These are phyloP conservation scores for Leptodactylus fuscus DNA, from an alignment of 2,113 vertebrate genomes.

Conservation along the genomic window DNA sequence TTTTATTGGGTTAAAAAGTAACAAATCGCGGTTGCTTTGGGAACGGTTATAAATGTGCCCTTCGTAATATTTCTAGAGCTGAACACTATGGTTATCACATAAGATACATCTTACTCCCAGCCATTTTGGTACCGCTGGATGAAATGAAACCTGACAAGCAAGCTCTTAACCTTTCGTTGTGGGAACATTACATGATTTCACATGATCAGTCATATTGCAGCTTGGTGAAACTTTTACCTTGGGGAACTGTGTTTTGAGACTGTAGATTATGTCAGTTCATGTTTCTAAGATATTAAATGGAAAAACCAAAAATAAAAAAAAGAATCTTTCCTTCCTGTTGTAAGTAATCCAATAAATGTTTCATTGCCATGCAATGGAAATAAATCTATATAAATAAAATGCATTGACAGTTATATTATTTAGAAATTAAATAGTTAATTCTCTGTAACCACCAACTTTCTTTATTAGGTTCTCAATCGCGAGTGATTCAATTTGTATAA, in stretches of 20 bases:
- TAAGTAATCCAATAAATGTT: background rate
- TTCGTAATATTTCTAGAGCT: constrained; percentile 59
- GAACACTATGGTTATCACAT: constrained; percentile 58
- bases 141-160: constrained; percentile 68
- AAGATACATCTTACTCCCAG: constrained; percentile 65
- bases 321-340: background rate
- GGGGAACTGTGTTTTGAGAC: constrained; percentile 30
- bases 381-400: background rate
- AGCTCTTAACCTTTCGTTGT: constrained; percentile 71
- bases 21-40: constrained; percentile 57
- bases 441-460: background rate
- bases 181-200: constrained; percentile 67
- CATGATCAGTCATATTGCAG: constrained; percentile 63
- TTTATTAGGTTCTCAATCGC: too few species aligned
- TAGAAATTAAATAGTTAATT: background rate
- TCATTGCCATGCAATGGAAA: background rate
- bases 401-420: background rate
- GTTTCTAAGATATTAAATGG: background rate
- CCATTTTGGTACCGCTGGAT: constrained; percentile 60
- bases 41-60: constrained; percentile 56
- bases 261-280: background rate
- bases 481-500: too few species aligned
- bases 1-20: background rate
- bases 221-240: constrained; percentile 64
- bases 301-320: background rate